Evolutionary conservation across 2,888 invertebrate species (phyloP), one percentile per base, ranked within the genome.

Genomic region (Morpho deidamia): DNA sequence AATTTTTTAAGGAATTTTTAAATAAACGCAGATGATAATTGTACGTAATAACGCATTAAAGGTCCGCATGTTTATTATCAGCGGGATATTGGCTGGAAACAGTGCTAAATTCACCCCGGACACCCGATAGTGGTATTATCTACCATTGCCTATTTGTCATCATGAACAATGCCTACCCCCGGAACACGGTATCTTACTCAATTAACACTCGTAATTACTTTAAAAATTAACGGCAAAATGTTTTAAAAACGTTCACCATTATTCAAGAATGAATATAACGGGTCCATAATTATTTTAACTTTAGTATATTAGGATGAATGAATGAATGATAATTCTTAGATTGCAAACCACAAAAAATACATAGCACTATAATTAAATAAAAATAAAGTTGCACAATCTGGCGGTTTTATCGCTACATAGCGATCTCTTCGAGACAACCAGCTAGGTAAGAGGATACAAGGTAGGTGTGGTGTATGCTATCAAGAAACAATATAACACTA

Each of bases 111-210:
- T 85, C 74, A 72, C 73, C 64, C 59, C 69, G 74, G 80, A 84
- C 84, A 88, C 80, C 80, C 83, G 88, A 88, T 87, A 88, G 73
- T 81, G 83, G 83, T 81, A 88, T 87, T 89, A 89, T 89, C 88
- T 81, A 74, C 78, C 78, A 85, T 88, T 86, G 50, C 54, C 61
- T 60, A 88, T 89, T 88, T 87, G 88, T 89, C 88, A 87, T 76
- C 74, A 71, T 79, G 82, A 82, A 88, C 88, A 88, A 88, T 86
- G 81, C 76, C 68, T 58, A 67, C 67, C 72, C n/a, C 74, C 72
- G 68, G 70, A 70, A 72, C 68, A 71, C 71, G 74, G 72, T 86
- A 84, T 81, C 80, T 81, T 77, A 78, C 78, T 75, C 80, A 80
- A 83, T 87, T 84, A 83, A 78, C 74, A 74, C 69, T 67, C 74